These are phyloP conservation scores for Drosophila lacteicornis DNA, from an alignment of 1,140 invertebrate species.

Conservation along the genomic window DNA sequence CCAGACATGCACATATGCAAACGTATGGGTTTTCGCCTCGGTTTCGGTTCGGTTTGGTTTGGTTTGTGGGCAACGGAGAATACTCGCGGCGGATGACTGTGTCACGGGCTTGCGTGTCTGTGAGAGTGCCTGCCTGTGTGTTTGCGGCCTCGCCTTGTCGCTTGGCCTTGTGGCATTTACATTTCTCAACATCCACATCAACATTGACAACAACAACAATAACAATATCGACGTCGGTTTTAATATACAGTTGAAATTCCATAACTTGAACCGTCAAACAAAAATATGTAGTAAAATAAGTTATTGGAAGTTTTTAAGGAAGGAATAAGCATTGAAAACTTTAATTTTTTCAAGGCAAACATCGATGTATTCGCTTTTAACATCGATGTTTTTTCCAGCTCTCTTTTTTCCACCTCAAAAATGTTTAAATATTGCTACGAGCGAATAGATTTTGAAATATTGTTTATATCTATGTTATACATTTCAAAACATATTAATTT, in stretches of 20 bases:
- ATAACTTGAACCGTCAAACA: neutral
- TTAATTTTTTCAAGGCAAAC: too few species aligned
- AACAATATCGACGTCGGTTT: conserved; percentile 32
- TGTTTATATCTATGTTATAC: too few species aligned
- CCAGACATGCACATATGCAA: conserved; percentile 58
- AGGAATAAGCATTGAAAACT: too few species aligned
- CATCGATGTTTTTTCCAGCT: neutral
- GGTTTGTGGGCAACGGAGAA: conserved; percentile 20
- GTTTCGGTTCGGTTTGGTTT: conserved; percentile 4
- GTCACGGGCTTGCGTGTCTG: conserved; percentile 72
- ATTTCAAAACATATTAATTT: too few species aligned
- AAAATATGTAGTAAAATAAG: neutral
- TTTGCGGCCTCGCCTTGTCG: conserved; percentile 80
- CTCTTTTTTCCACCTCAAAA: too few species aligned
- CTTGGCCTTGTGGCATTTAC: conserved; percentile 84
- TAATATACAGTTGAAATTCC: conserved; percentile 26
- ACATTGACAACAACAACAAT: conserved; percentile 18
- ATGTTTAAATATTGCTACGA: neutral
- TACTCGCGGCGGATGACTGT: conserved; percentile 63
- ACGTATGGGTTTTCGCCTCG: conserved; percentile 17
- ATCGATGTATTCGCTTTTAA: neutral
- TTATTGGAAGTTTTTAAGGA: neutral
- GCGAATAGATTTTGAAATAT: too few species aligned
- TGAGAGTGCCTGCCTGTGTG: conserved; percentile 40
- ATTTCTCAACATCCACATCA: conserved; percentile 71